phyloP scores from a whole-genome alignment of 1,140 invertebrate genomes.

The Hycleus phaleratus region DNA sequence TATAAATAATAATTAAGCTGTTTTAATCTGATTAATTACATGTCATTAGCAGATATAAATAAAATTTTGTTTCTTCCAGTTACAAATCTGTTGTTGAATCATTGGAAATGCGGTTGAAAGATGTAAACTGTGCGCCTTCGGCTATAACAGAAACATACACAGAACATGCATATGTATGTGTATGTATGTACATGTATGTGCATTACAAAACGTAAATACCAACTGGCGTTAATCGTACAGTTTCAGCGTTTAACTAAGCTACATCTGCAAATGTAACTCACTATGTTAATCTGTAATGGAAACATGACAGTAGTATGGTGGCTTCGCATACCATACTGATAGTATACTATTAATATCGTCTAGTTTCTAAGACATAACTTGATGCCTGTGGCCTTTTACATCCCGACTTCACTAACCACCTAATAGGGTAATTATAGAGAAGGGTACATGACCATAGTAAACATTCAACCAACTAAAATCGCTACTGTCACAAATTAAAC shows the following conservation, averaged over 20 bases:
- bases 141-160: conserved; percentile 15
- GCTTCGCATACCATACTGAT: conserved; percentile 8
- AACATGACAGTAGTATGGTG: conserved; percentile 13
- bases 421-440: no score
- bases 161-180: background rate
- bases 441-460: no score
- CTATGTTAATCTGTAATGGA: conserved; percentile 20
- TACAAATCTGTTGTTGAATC: no score
- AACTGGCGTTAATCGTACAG: conserved; percentile 26
- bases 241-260: conserved; percentile 25
- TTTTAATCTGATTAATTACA: no score
- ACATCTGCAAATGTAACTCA: conserved; percentile 20
- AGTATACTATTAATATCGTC: conserved; percentile 3
- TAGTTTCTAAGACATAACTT: conserved; percentile 2
- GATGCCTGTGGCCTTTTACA: conserved; percentile 5
- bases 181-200: conserved; percentile 9
- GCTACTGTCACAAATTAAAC: no score
- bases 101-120: no score
- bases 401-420: conserved; percentile 6
- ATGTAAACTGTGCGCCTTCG: background rate
- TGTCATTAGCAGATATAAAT: no score
- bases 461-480: no score
- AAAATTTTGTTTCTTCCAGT: no score
- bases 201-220: conserved; percentile 22
- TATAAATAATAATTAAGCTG: no score